These are phyloP conservation scores for Archips crataeganus DNA, from an alignment of 2,888 invertebrate genomes.

Conservation along the genomic window DNA sequence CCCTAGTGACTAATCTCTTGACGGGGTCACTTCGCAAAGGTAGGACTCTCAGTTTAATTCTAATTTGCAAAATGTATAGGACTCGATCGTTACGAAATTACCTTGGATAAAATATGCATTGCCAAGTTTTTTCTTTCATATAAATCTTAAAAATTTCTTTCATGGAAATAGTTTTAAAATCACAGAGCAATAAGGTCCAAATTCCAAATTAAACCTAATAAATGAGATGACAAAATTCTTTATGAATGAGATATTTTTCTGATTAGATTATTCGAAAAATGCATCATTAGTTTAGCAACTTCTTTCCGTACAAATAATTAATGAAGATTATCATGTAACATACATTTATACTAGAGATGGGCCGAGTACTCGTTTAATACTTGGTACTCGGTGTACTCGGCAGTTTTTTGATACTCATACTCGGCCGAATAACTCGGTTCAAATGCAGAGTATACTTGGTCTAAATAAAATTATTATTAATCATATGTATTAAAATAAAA, in stretches of 20 bases:
- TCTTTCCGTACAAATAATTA: conserved; percentile 3
- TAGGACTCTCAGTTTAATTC: conserved; percentile 10
- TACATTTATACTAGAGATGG: conserved; percentile 14
- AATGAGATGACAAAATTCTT: conserved; percentile 6
- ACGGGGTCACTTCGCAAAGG: not conserved
- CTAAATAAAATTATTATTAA: too few relatives aligned
- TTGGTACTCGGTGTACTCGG: too few relatives aligned
- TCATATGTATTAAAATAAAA: too few relatives aligned
- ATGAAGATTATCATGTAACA: conserved; percentile 15
- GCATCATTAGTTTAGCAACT: conserved; percentile 23
- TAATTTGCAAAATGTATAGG: conserved; percentile 1
- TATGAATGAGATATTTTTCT: conserved; percentile 25
- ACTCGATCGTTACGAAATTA: conserved; percentile 12
- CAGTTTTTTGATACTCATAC: too few relatives aligned
- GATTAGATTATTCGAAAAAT: conserved; percentile 27
- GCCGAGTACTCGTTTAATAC: too few relatives aligned
- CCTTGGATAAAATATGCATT: conserved; percentile 20
- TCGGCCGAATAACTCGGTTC: too few relatives aligned
- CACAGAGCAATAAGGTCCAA: conserved; percentile 39
- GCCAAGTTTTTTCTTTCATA: conserved; percentile 21
- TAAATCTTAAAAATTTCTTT: conserved; percentile 34
- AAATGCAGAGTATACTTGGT: too few relatives aligned
- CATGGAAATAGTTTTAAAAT: conserved; percentile 22
- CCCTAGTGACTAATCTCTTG: not conserved
- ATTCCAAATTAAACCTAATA: conserved; percentile 31